phyloP scores from a whole-genome alignment of 1,140 invertebrate genomes.

The Brachionus plicatilis region DNA sequence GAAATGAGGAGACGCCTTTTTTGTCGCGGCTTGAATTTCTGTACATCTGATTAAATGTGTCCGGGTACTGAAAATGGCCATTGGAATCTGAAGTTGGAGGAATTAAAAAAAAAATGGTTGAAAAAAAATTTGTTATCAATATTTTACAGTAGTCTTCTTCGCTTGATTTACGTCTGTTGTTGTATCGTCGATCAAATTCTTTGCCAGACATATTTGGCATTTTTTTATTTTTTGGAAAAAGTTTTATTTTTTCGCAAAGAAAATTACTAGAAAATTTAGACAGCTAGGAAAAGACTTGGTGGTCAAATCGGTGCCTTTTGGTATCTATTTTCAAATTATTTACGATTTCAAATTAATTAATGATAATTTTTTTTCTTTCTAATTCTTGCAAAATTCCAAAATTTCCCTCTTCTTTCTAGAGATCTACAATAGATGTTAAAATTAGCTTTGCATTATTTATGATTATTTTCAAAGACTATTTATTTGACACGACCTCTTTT shows the following conservation, averaged over 20 bases:
- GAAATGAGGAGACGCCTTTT: background rate
- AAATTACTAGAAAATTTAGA: background rate
- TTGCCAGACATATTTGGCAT: constrained; percentile 36
- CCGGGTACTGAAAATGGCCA: background rate
- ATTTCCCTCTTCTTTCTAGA: background rate
- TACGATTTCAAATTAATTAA: background rate
- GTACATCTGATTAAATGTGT: background rate
- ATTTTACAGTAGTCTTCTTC: constrained; percentile 33
- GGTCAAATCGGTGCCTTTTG: background rate
- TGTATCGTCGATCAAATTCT: constrained; percentile 29
- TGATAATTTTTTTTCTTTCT: background rate
- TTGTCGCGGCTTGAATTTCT: constrained; percentile 20
- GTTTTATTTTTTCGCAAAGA: background rate
- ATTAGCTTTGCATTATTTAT: background rate
- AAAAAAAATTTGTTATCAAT: background rate
- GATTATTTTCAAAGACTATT: background rate
- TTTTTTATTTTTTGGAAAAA: background rate
- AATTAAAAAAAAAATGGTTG: background rate
- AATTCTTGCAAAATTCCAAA: background rate
- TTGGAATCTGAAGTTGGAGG: background rate
- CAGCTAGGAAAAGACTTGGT: background rate
- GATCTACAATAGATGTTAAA: background rate
- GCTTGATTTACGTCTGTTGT: constrained; percentile 30
- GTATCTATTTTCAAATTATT: background rate
- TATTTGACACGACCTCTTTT: background rate